Evolutionary conservation across 2,797 vertebrate species (phyloP), one percentile per base, ranked within the genome.

Genomic region (Megaceryle alcyon): DNA sequence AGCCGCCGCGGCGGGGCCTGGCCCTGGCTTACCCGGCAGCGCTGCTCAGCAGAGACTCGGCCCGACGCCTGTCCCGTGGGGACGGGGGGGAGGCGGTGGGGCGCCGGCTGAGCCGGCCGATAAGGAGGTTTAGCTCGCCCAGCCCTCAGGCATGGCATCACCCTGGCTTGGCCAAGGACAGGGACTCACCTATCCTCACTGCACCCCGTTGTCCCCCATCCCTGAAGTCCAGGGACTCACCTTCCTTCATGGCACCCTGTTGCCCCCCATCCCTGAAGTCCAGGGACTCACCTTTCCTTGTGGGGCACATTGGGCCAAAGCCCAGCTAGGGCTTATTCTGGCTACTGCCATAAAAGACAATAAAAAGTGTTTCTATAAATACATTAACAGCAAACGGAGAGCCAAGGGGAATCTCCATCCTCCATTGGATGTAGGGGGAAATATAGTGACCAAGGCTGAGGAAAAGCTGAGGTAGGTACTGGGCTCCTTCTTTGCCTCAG

Each of bases 71-170:
- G 20, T 46, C 17, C 54, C 39, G 6, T 33, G 8, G 29, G 9
- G 12, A 48, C n/a, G 14, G 49, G 49, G 28, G 44, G 10, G 46
- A 3, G 28, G 48, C 19, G 33, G 54, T 7, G 41, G 35, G 41
- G 28, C 48, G 8, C 9, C 11, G 22, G 66, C 72, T n/a, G 65
- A 23, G 43, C 29, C 4, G 23, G 20, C n/a, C 20, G 92, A 91
- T 94, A 94, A 91, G 63, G 37, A 31, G 11, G 17, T 5, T 5
- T 29, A 12, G 68, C 39, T 41, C 19, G 46, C 46, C 63, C 81
- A 10, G 57, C 76, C 76, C 54, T 21, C 18, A 5, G 31, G 1
- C 3, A 1, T 2, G 25, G 14, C 25, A 10, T 6, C 41, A 2
- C 14, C 22, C 48, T 19, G 56, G 28, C 10, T n/a, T 11, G 73